Evolutionary conservation across 2,888 invertebrate species (phyloP).

Genomic region (Tanypteryx hageni): DNA sequence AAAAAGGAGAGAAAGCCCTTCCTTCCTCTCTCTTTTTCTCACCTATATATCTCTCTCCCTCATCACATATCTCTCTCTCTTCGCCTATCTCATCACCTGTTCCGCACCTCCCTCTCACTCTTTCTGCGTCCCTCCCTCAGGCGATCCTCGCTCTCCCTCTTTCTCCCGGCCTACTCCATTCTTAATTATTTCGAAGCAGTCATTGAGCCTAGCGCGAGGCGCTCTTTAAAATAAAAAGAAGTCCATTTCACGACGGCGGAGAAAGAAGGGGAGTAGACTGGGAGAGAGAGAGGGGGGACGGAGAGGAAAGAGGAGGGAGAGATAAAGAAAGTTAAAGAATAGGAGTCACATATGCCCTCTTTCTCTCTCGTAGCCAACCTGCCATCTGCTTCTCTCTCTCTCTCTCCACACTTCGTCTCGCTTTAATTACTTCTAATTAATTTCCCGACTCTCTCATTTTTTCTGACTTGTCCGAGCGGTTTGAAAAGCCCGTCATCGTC

Average conservation of each 20-base stretch:
- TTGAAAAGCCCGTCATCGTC: conserved; percentile 16
- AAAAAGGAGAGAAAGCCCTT: background rate
- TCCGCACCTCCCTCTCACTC: background rate
- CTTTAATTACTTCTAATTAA: conserved; percentile 35
- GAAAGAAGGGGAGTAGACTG: background rate
- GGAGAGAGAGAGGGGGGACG: background rate
- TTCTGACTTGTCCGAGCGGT: conserved; percentile 19
- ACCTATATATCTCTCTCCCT: background rate
- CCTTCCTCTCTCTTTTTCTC: background rate
- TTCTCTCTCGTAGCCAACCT: background rate
- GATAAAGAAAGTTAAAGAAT: background rate
- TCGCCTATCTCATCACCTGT: background rate
- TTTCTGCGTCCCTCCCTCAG: background rate
- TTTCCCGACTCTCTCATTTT: background rate
- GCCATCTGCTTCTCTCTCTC: background rate
- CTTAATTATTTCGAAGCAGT: conserved; percentile 16
- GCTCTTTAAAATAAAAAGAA: conserved; percentile 2
- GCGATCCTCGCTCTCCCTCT: background rate
- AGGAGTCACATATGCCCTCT: background rate
- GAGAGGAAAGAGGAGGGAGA: background rate
- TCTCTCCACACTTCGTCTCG: background rate
- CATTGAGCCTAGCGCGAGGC: background rate
- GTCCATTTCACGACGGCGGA: background rate
- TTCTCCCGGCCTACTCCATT: background rate
- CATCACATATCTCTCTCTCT: background rate